Evolutionary conservation across 2,888 invertebrate species (phyloP).

Genomic region (Caenorhabditis sp.): DNA sequence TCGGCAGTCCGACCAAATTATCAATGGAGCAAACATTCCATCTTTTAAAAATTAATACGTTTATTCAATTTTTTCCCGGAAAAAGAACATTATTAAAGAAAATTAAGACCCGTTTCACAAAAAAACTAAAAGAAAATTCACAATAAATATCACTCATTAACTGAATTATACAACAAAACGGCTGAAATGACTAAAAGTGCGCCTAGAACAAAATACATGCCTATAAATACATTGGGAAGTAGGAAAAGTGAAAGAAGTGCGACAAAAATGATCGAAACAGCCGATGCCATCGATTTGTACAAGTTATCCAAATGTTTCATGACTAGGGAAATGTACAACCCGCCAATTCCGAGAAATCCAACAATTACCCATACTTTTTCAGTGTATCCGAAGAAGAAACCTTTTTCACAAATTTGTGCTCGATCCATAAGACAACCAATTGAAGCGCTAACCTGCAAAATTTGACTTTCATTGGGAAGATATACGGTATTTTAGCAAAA

Average conservation of each 20-base stretch:
- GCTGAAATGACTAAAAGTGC: conserved; percentile 65
- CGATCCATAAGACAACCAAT: conserved; percentile 63
- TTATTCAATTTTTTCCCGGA: conserved; percentile 12
- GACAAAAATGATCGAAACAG: conserved; percentile 68
- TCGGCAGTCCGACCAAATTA: too few relatives aligned
- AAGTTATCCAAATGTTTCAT: conserved; percentile 71
- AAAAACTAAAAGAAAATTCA: background rate
- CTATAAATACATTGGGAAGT: conserved; percentile 62
- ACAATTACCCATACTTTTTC: conserved; percentile 65
- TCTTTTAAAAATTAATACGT: too few relatives aligned
- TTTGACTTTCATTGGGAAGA: background rate
- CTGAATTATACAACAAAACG: conserved; percentile 70
- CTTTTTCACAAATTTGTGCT: conserved; percentile 52
- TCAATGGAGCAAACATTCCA: too few relatives aligned
- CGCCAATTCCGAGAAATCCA: conserved; percentile 56
- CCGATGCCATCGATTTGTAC: conserved; percentile 71
- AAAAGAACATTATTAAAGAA: conserved; percentile 6
- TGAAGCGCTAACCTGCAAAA: conserved; percentile 43
- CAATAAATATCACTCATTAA: conserved; percentile 53
- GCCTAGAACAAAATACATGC: conserved; percentile 67
- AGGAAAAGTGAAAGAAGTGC: conserved; percentile 63
- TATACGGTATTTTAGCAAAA: background rate
- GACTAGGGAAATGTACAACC: conserved; percentile 70
- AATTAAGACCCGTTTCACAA: background rate
- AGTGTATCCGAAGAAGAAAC: conserved; percentile 70